Evolutionary conservation across 1,140 invertebrate species (phyloP).

Genomic region (Heliconius melpomene): DNA sequence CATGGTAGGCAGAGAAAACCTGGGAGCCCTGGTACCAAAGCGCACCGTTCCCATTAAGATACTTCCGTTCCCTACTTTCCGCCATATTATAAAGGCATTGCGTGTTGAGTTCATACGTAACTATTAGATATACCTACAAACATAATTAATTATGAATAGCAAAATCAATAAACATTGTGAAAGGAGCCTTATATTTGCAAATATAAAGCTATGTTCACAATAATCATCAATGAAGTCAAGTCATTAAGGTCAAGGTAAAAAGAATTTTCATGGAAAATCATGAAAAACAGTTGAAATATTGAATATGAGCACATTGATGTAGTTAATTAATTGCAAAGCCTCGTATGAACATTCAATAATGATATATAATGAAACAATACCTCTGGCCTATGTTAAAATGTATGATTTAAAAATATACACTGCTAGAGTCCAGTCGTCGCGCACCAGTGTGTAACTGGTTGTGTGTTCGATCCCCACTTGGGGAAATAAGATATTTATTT

Average conservation of each 20-base stretch:
- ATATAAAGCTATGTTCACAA: background rate
- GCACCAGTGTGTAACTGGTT: too few relatives aligned
- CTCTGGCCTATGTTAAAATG: background rate
- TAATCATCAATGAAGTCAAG: background rate
- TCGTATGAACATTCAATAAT: background rate
- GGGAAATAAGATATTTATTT: too few relatives aligned
- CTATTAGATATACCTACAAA: background rate
- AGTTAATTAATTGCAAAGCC: conserved; percentile 3
- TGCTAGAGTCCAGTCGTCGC: too few relatives aligned
- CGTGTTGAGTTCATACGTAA: background rate
- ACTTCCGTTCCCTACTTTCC: background rate
- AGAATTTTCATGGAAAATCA: background rate
- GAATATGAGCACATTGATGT: background rate
- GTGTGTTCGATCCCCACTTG: too few relatives aligned
- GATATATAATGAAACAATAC: background rate
- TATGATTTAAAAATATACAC: too few relatives aligned
- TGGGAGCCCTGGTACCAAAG: background rate
- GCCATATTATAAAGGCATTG: background rate
- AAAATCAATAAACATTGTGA: too few relatives aligned
- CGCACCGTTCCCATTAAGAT: background rate
- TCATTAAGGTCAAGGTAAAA: conserved; percentile 1
- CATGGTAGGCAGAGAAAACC: background rate
- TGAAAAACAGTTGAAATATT: background rate
- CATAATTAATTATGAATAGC: too few relatives aligned
- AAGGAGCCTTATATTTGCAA: background rate